Percentiles rank a stretch among this genome's conserved stretches.
Conservation (phyloP, 2,888 invertebrate genomes). For the Dione vanillae region DNA sequence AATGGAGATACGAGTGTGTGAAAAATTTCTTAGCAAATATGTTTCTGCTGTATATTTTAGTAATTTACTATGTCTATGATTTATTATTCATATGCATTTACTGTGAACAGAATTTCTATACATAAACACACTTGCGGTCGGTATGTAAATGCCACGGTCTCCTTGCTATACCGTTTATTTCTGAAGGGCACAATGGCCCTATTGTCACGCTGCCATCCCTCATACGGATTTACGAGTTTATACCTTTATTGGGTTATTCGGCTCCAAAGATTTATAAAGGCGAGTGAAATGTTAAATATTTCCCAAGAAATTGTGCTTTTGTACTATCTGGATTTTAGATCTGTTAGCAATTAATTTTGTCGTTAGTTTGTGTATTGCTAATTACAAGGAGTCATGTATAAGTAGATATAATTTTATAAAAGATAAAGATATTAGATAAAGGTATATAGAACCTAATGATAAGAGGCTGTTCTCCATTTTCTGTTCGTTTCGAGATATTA, state of each 20-base stretch:
- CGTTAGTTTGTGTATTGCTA: no score
- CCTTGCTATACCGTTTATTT: slow-evolving; percentile 44
- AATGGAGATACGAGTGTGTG: no score
- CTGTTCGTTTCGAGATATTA: no score
- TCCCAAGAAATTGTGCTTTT: slow-evolving; percentile 22
- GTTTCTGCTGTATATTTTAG: no score
- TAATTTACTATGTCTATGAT: not conserved
- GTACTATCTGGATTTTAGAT: not conserved
- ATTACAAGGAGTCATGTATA: no score
- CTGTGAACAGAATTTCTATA: slow-evolving; percentile 19
- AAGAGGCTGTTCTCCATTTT: no score
- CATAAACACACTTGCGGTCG: slow-evolving; percentile 30
- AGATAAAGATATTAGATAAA: no score
- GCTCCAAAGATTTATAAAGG: slow-evolving; percentile 47
- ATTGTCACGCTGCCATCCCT: slow-evolving; percentile 60
- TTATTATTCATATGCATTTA: slow-evolving; percentile 14
- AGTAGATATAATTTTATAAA: no score
- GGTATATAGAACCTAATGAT: no score
- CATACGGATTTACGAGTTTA: slow-evolving; percentile 70
- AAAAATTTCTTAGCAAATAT: no score
- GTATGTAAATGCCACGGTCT: slow-evolving; percentile 36
- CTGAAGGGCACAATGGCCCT: slow-evolving; percentile 48
- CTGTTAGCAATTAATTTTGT: slow-evolving; percentile 4
- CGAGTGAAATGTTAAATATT: slow-evolving; percentile 27
- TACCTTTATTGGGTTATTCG: slow-evolving; percentile 64